These are phyloP conservation scores for Antheraea pernyi DNA, from an alignment of 1,140 invertebrate genomes.

Conservation along the genomic window DNA sequence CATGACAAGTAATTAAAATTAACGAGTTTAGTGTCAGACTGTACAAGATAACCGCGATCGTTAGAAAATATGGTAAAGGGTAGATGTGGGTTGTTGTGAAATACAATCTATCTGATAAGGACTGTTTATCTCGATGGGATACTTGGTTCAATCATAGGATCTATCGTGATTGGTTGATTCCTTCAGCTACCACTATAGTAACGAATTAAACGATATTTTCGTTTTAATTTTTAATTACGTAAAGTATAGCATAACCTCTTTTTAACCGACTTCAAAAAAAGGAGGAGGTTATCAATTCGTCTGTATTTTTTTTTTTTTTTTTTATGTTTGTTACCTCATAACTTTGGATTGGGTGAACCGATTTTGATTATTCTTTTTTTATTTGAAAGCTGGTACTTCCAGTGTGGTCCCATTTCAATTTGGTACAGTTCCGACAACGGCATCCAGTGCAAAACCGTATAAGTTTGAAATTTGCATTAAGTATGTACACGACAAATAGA, in stretches of 20 bases:
- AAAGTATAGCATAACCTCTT: not conserved
- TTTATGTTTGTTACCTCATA: too few species aligned
- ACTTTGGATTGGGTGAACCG: too few species aligned
- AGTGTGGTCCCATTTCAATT: too few species aligned
- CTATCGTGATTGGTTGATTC: not conserved
- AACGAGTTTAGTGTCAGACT: not conserved
- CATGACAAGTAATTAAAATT: not conserved
- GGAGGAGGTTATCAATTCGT: too few species aligned
- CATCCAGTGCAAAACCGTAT: too few species aligned
- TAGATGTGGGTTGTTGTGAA: conserved; percentile 10
- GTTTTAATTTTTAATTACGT: not conserved
- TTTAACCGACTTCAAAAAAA: too few species aligned
- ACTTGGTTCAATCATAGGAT: not conserved
- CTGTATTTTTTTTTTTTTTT: too few species aligned
- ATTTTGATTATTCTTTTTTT: too few species aligned
- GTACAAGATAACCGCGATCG: conserved; percentile 7
- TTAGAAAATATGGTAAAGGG: conserved; percentile 1
- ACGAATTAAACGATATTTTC: not conserved
- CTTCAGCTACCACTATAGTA: not conserved
- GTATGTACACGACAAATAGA: too few species aligned
- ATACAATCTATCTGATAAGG: not conserved
- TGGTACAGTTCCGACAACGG: too few species aligned
- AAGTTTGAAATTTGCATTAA: too few species aligned
- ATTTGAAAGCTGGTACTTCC: too few species aligned
- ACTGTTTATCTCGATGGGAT: not conserved